Conservation (phyloP, 2,113 vertebrate genomes). For the Tetraodon nigroviridis region DNA sequence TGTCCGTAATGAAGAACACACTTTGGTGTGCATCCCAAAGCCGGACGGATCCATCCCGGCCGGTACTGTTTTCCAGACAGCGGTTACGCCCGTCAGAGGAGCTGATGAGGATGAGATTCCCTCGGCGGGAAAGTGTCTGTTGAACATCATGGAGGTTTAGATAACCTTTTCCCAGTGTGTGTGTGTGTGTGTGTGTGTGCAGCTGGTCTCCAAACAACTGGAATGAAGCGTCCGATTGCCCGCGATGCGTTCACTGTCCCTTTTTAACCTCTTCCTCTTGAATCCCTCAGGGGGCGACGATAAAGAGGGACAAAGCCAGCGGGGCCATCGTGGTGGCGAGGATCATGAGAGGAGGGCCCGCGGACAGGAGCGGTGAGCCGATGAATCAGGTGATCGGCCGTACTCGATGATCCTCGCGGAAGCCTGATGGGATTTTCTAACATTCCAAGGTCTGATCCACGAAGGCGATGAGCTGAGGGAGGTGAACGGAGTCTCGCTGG, state of each 20-base stretch:
- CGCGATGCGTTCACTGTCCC: slow-evolving; percentile 18
- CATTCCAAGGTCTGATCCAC: slow-evolving; percentile 84
- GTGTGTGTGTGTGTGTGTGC: slow-evolving; percentile 31
- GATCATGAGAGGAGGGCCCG: slow-evolving; percentile 89
- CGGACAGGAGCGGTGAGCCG: slow-evolving; percentile 84
- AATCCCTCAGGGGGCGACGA: slow-evolving; percentile 82
- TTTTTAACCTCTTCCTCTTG: slow-evolving; percentile 15
- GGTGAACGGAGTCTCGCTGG: slow-evolving; percentile 87
- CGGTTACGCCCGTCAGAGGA: slow-evolving; percentile 36
- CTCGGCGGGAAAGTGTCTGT: slow-evolving; percentile 58
- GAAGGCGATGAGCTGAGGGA: slow-evolving; percentile 92
- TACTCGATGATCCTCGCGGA: not conserved
- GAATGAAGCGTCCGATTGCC: slow-evolving; percentile 22
- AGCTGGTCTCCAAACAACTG: slow-evolving; percentile 24
- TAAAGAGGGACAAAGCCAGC: slow-evolving; percentile 82
- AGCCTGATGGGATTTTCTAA: not conserved
- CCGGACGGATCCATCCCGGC: slow-evolving; percentile 28
- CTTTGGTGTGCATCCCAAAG: slow-evolving; percentile 60
- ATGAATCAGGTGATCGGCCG: not conserved
- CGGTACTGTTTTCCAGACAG: slow-evolving; percentile 55
- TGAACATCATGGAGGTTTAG: slow-evolving; percentile 56
- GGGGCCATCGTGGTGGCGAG: slow-evolving; percentile 86
- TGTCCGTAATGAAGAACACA: slow-evolving; percentile 56
- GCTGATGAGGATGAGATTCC: slow-evolving; percentile 17
- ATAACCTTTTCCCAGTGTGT: slow-evolving; percentile 48